Evolutionary conservation across 2,888 invertebrate species (phyloP), one percentile per base, ranked within the genome.

Genomic region (Rhingia rostrata): DNA sequence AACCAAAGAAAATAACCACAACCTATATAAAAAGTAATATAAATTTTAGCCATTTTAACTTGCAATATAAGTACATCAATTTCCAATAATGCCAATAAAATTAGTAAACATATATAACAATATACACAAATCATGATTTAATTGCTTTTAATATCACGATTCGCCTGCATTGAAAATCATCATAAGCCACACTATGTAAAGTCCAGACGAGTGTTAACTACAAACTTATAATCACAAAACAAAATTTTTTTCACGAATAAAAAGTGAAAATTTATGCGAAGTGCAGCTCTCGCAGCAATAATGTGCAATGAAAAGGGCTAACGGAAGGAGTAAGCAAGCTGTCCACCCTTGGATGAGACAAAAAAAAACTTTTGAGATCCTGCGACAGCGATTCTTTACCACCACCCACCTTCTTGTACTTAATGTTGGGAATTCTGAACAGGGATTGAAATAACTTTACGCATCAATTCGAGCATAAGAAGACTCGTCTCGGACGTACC

Each of bases 231-330:
- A 41, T 7, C 7, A 12, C 5, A 30, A 58, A 32, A 47, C 43
- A 58, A 32, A 47, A 63, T 6, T 10, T 49, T 4, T 37, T 22
- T 32, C 6, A 6, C 12, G 7, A 35, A 53, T 43, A 72, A 61
- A 61, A 61, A 60, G 47, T 51, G 39, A 43, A 60, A 70, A 72
- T 72, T 53, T 72, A 72, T 72, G 51, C 60, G 14, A 39, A 61
- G 61, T 7, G 43, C 72, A 51, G 53, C 53, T 61, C 61, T 61
- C 41, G 10, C 39, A 53, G 51, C 30, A 72, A 72, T 72, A 72
- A 61, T 51, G 61, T 72, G 72, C 51, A 61, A 61, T 72, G 53
- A 72, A 72, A 61, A 61, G 58, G 61, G 60, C 32, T 32, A 60
- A 10, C 32, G 43, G 30, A 33, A 30, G 35, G 2, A 7, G 4